Conservation (phyloP, 2,113 vertebrate genomes). For the Cygnus buccinator region DNA sequence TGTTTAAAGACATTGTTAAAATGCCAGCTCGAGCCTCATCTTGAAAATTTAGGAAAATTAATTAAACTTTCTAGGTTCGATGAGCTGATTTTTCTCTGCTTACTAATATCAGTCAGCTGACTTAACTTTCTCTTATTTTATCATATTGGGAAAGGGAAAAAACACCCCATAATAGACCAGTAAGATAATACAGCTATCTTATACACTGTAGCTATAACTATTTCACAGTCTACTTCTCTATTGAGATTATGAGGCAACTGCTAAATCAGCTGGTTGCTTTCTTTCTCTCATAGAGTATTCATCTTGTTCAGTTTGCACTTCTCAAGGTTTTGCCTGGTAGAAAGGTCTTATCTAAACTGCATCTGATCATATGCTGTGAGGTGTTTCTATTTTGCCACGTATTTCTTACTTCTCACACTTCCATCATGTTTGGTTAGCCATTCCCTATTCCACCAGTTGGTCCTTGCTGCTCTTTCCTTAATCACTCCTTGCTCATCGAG, state of each 20-base stretch:
- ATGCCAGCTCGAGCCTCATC: background rate
- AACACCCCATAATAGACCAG: background rate
- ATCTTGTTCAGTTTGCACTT: background rate
- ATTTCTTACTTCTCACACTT: background rate
- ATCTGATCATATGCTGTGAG: background rate
- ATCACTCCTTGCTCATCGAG: background rate
- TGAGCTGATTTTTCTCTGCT: background rate
- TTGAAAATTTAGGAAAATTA: background rate
- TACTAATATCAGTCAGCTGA: background rate
- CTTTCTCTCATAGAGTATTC: background rate
- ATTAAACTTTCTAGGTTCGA: background rate
- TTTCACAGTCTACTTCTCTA: conserved; percentile 6
- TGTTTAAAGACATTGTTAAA: background rate
- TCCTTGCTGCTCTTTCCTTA: background rate
- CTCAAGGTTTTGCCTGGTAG: background rate
- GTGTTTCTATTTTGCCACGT: background rate
- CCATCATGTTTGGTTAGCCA: background rate
- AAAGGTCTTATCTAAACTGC: background rate
- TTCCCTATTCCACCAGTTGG: background rate
- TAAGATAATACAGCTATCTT: background rate
- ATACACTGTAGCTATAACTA: background rate
- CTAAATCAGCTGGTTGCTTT: background rate
- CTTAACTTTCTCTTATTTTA: background rate
- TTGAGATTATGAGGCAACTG: background rate
- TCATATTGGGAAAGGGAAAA: background rate